Evolutionary conservation across 2,888 invertebrate genomes (phyloP), one percentile per base, ranked within the genome.

Genomic region (Brenthis ino): DNA sequence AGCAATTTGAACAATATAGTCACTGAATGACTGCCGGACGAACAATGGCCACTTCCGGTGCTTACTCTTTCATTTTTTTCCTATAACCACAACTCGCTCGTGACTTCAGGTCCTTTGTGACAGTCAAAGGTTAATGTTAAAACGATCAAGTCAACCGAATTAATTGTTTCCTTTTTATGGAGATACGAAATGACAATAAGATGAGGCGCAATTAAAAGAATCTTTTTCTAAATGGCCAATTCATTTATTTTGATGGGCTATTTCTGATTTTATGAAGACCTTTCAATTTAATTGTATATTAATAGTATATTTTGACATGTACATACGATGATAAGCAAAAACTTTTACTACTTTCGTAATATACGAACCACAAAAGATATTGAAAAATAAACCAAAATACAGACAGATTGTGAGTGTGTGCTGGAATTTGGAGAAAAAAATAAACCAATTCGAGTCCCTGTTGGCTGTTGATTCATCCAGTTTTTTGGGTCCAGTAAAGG

Each of bases 131-230:
- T 80, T 78, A 76, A 78, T 75, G 75, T 73, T 81, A 75, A 79
- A 80, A 82, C 81, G 80, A 78, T 83, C 77, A 80, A 79, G 80
- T 81, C 81, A 82, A 80, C 81, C 81, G 83, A 81, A 82, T 83
- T 86, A 86, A 87, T 86, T 85, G 82, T 85, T 85, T 86, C 84
- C 82, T 79, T 79, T 80, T 73, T 37, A 77, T 73, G 67, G 67
- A 63, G 50, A 66, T 65, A 61, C 57, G 47, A 47, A 47, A 51
- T 43, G 57, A n/a, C 14, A 28, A 33, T 28, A 47, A 55, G 55
- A 60, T 54, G 48, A 55, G 54, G 16, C 50, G 50, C 57, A 57
- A 58, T 57, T 68, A 54, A 50, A 47, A 50, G 43, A 58, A 64
- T 55, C 54, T 55, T 20, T 47, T 55, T 64, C 43, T n/a, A 64